Percentiles rank a stretch among this genome's conserved stretches.
Evolutionary conservation across 2,888 invertebrate species (phyloP).

Genomic region (Synergus gifuensis): DNA sequence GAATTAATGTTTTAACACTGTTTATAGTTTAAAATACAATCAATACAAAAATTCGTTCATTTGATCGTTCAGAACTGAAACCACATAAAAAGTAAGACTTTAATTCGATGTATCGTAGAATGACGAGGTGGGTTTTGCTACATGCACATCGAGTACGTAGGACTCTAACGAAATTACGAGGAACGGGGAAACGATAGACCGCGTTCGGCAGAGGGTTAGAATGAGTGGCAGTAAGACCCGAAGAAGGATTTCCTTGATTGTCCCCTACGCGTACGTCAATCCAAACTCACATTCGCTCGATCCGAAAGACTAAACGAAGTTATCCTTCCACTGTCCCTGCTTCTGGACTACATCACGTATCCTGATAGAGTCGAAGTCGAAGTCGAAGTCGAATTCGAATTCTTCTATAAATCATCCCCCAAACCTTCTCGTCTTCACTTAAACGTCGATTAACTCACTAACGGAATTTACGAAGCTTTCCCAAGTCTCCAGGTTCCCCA

Average conservation of each 20-base stretch:
- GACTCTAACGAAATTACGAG: slow-evolving; percentile 61
- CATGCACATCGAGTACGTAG: slow-evolving; percentile 41
- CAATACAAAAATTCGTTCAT: no score
- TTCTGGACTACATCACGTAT: slow-evolving; percentile 27
- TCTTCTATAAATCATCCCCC: slow-evolving; percentile 40
- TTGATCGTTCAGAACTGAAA: no score
- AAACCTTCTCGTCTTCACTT: slow-evolving; percentile 29
- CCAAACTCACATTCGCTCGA: slow-evolving; percentile 47
- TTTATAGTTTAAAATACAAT: no score
- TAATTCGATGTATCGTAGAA: slow-evolving; percentile 16
- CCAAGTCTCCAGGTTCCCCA: slow-evolving; percentile 15
- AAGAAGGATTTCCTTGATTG: slow-evolving; percentile 60
- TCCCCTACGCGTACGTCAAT: slow-evolving; percentile 58
- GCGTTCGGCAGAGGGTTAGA: slow-evolving; percentile 44
- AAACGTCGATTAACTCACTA: slow-evolving; percentile 40
- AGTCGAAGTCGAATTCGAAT: neutral
- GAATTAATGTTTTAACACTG: no score
- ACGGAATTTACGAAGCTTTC: slow-evolving; percentile 29
- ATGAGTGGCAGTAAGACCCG: slow-evolving; percentile 56
- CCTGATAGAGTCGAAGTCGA: slow-evolving; percentile 1
- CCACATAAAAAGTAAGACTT: neutral
- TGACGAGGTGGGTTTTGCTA: slow-evolving; percentile 38
- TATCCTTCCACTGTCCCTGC: slow-evolving; percentile 53
- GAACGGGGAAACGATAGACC: slow-evolving; percentile 53
- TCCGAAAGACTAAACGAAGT: slow-evolving; percentile 57